Percentiles rank a stretch among this genome's conserved stretches.
Evolutionary conservation across 2,888 invertebrate genomes (phyloP).

Genomic region (Geophilus truncorum): DNA sequence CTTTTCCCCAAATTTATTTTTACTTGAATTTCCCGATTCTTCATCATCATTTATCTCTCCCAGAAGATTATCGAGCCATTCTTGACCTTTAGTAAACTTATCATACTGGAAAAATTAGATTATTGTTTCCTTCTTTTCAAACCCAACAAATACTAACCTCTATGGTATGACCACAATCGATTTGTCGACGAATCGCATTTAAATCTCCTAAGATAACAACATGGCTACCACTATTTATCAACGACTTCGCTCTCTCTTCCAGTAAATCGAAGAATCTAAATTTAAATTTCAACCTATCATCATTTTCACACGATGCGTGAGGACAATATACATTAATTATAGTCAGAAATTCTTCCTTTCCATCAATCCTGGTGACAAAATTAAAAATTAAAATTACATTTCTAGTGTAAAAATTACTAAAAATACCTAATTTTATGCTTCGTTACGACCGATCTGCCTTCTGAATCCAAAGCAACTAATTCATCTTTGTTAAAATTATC

Average conservation of each 20-base stretch:
- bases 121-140: neutral
- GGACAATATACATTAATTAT: conserved; percentile 55
- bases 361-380: conserved; percentile 21
- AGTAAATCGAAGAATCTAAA: conserved; percentile 50
- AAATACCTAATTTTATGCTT: conserved; percentile 48
- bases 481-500: conserved; percentile 46
- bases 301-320: conserved; percentile 50
- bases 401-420: no score
- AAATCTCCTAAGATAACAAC: conserved; percentile 54
- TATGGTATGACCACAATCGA: conserved; percentile 51
- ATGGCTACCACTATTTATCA: conserved; percentile 48
- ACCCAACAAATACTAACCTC: neutral
- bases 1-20: neutral
- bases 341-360: conserved; percentile 36
- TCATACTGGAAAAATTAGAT: neutral
- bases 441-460: conserved; percentile 52
- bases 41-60: neutral
- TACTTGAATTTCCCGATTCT: neutral
- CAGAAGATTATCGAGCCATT: neutral
- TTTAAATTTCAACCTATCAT: conserved; percentile 50
- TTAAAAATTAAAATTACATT: no score
- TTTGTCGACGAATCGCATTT: conserved; percentile 50
- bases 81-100: neutral
- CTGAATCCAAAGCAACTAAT: conserved; percentile 49
- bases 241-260: conserved; percentile 48